A percentile compares a stretch with the other conserved stretches of the same genome.
phyloP scores from a whole-genome alignment of 1,140 invertebrate genomes.

The Drosophila punjabiensis region DNA sequence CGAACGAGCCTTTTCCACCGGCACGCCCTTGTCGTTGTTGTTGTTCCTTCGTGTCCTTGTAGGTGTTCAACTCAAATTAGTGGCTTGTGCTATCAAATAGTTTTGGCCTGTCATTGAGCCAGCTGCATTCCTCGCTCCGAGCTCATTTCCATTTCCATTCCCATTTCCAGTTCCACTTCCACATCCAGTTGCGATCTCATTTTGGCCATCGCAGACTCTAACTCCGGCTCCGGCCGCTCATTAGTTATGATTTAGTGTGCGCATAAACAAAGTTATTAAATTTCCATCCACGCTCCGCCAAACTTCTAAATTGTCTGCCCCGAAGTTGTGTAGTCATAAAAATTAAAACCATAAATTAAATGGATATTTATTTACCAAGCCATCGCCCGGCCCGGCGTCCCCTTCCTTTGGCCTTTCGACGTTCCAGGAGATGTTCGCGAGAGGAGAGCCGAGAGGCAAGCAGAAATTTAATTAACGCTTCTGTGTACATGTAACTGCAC shows the following conservation, averaged over 20 bases:
- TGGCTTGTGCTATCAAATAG: constrained; percentile 73
- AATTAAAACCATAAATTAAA: constrained; percentile 84
- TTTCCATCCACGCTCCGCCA: constrained; percentile 80
- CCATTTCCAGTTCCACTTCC: constrained; percentile 3
- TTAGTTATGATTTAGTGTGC: constrained; percentile 83
- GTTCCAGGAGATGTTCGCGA: constrained; percentile 35
- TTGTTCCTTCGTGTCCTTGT: constrained; percentile 56
- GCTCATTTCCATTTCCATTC: constrained; percentile 7
- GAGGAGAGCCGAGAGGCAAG: constrained; percentile 54
- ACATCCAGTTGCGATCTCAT: constrained; percentile 29
- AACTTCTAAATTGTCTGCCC: constrained; percentile 82
- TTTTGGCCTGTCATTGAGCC: constrained; percentile 69
- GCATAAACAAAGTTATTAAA: constrained; percentile 84
- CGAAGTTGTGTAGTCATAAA: constrained; percentile 82
- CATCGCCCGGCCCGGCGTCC: constrained; percentile 25
- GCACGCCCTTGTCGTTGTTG: constrained; percentile 24
- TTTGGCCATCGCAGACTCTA: constrained; percentile 4
- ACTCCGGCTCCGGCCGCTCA: constrained; percentile 52
- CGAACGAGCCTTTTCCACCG: constrained; percentile 26
- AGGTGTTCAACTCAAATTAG: constrained; percentile 80
- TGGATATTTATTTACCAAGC: constrained; percentile 80
- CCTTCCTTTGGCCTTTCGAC: constrained; percentile 8
- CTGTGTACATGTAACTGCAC: constrained; percentile 79
- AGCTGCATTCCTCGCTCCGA: constrained; percentile 35
- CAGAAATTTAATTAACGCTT: constrained; percentile 83